Conservation (phyloP, 1,140 invertebrate species). For the Lysiphlebus fabarum region DNA sequence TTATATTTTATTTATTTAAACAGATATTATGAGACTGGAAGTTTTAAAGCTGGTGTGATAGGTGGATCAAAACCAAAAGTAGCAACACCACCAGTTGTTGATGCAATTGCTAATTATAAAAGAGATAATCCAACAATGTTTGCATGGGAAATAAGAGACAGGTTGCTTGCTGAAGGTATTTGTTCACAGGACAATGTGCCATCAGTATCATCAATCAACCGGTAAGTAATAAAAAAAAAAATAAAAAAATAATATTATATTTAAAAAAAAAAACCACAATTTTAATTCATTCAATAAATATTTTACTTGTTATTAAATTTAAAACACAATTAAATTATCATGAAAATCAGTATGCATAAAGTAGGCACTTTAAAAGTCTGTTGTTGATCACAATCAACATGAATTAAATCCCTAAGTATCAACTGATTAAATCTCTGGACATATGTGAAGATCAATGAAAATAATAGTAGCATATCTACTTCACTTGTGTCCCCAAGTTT, state of each 20-base stretch:
- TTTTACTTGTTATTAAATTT: constrained; percentile 39
- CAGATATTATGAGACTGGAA: constrained; percentile 98
- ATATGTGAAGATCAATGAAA: constrained; percentile 51
- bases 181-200: constrained; percentile 99
- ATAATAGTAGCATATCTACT: constrained; percentile 13
- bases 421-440: constrained; percentile 55
- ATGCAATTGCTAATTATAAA: constrained; percentile 98
- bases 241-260: constrained; percentile 34
- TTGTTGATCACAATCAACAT: constrained; percentile 23
- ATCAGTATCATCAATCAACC: constrained; percentile 97
- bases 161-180: constrained; percentile 92
- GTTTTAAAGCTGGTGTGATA: constrained; percentile 97
- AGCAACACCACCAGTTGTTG: constrained; percentile 96
- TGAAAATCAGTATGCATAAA: constrained; percentile 7
- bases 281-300: constrained; percentile 36
- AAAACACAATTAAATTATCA: constrained; percentile 48
- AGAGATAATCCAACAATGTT: constrained; percentile 99
- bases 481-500: constrained; percentile 12
- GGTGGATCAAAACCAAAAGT: constrained; percentile 99
- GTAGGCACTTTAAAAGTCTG: constrained; percentile 5
- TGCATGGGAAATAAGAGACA: constrained; percentile 98
- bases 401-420: constrained; percentile 49
- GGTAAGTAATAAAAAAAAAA: constrained; percentile 76
- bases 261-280: constrained; percentile 32
- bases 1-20: constrained; percentile 1